Evolutionary conservation across 2,797 vertebrate genomes (phyloP).

Genomic region (Zenarchopterus dispar): DNA sequence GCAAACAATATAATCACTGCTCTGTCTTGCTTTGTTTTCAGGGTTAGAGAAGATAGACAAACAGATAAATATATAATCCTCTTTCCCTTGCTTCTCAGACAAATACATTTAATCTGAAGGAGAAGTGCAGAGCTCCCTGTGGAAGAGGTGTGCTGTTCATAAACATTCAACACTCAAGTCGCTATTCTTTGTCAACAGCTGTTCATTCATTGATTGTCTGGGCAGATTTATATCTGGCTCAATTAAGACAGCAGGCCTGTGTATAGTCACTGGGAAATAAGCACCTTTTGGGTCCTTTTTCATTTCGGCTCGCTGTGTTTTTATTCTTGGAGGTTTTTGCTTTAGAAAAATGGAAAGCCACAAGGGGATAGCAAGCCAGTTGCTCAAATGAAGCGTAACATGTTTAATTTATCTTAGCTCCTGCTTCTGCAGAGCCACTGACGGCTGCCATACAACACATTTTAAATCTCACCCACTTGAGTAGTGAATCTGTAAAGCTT

Average conservation of each 20-base stretch:
- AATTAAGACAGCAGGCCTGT: constrained; percentile 16
- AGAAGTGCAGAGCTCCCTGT: not conserved
- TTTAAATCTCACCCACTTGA: constrained; percentile 45
- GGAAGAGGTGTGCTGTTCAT: constrained; percentile 3
- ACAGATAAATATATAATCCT: constrained; percentile 41
- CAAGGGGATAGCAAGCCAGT: constrained; percentile 37
- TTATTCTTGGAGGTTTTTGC: constrained; percentile 50
- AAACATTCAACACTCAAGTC: constrained; percentile 14
- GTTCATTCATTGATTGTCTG: constrained; percentile 24
- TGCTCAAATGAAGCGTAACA: constrained; percentile 65
- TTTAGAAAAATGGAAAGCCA: constrained; percentile 36
- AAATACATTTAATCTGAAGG: constrained; percentile 34
- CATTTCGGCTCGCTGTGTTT: constrained; percentile 31
- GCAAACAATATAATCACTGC: constrained; percentile 56
- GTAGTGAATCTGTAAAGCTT: constrained; percentile 27
- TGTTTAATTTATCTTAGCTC: constrained; percentile 73
- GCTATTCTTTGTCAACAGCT: constrained; percentile 3
- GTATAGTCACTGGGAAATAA: constrained; percentile 13
- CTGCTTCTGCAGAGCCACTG: constrained; percentile 57
- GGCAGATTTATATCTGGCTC: constrained; percentile 33
- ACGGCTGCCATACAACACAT: constrained; percentile 68
- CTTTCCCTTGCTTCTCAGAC: constrained; percentile 16
- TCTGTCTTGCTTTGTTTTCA: constrained; percentile 39
- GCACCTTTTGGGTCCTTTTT: constrained; percentile 17
- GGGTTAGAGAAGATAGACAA: constrained; percentile 44